Evolutionary conservation across 2,797 vertebrate genomes (phyloP).

Genomic region (Ibycter americanus): DNA sequence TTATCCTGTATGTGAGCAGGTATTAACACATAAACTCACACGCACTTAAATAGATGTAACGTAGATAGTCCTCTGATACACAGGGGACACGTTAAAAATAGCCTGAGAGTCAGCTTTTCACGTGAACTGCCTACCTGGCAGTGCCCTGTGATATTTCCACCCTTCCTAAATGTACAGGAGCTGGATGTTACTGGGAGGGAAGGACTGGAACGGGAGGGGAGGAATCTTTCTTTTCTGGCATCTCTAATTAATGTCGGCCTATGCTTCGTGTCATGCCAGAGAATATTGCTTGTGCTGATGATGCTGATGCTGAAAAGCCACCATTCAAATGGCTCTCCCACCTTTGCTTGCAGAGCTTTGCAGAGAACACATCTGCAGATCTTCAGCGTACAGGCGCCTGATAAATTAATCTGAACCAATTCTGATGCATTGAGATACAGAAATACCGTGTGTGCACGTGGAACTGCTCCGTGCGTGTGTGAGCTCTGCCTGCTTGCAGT

Average conservation of each 20-base stretch:
- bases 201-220: neutral
- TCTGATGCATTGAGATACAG: neutral
- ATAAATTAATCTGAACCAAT: neutral
- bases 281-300: neutral
- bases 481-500: neutral
- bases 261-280: neutral
- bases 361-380: neutral
- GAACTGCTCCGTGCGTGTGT: neutral
- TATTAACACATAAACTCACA: slow-evolving; percentile 4
- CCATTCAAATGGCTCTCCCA: neutral
- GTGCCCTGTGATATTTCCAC: neutral
- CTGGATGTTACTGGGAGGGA: neutral
- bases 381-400: neutral
- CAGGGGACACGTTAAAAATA: neutral
- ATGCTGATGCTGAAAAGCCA: neutral
- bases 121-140: neutral
- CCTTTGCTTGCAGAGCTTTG: neutral
- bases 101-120: neutral
- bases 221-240: neutral
- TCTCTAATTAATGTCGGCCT: neutral
- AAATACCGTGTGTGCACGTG: neutral
- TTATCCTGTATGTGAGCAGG: slow-evolving; percentile 27
- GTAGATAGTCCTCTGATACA: neutral
- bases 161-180: neutral
- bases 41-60: neutral